These are phyloP conservation scores for Lamprotornis superbus DNA, from an alignment of 2,113 vertebrate species.

Conservation along the genomic window DNA sequence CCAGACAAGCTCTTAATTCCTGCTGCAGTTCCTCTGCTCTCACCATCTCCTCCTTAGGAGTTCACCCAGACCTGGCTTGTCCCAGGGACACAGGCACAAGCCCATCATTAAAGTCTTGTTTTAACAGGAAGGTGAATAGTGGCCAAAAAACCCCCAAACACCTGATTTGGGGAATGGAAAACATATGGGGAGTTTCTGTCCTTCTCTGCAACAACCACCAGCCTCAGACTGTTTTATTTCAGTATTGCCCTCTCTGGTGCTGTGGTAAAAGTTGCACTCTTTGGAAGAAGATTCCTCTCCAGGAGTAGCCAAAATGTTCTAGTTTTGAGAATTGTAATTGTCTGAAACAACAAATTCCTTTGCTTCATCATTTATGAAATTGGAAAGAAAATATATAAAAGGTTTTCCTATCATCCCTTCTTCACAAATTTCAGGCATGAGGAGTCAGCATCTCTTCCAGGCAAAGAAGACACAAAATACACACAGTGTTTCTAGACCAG, in stretches of 20 bases:
- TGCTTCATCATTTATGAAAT: not conserved
- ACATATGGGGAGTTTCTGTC: accelerated
- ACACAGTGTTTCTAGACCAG: not conserved
- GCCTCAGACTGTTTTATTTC: not conserved
- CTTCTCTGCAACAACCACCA: not conserved
- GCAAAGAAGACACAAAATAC: not conserved
- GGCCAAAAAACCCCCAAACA: not conserved
- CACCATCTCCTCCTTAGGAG: not conserved
- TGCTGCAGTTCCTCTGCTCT: not conserved
- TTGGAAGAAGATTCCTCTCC: not conserved
- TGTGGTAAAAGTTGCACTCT: not conserved
- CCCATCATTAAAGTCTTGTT: not conserved
- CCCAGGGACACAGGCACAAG: not conserved
- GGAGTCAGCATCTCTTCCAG: not conserved
- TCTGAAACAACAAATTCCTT: not conserved
- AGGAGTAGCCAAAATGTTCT: not conserved
- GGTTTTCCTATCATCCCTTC: not conserved
- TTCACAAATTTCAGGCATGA: not conserved
- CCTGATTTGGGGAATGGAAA: not conserved
- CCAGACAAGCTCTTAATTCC: not conserved
- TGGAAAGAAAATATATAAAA: not conserved
- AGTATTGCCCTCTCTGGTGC: not conserved
- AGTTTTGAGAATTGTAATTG: not conserved
- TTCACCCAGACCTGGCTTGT: not conserved
- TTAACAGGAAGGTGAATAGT: not conserved